Percentiles rank a stretch among this genome's conserved stretches.
phyloP scores from a whole-genome alignment of 2,113 vertebrate species.

The Riparia riparia region DNA sequence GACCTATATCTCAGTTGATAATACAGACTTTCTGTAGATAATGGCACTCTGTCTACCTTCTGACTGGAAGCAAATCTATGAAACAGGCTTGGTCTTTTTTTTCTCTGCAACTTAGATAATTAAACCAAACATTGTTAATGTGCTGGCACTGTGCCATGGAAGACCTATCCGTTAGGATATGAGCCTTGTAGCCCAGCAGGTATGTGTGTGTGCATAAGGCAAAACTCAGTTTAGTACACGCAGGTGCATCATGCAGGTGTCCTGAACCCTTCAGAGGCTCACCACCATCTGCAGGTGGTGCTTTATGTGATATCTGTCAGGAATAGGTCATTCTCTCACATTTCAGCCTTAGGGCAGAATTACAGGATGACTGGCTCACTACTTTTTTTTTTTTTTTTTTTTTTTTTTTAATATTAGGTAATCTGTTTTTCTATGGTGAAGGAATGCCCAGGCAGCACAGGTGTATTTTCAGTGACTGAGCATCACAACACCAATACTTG shows the following conservation, averaged over 20 bases:
- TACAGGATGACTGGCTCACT: background rate
- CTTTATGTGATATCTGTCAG: background rate
- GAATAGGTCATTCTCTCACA: background rate
- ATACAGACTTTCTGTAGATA: background rate
- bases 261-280: background rate
- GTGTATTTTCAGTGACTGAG: background rate
- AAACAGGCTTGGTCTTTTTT: background rate
- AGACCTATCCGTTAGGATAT: background rate
- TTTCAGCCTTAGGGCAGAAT: background rate
- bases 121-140: background rate
- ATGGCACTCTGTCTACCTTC: background rate
- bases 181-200: background rate
- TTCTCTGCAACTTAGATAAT: background rate
- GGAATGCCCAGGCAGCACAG: background rate
- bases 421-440: background rate
- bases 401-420: background rate
- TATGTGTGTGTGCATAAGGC: background rate
- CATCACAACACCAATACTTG: background rate
- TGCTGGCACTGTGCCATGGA: rapidly evolving
- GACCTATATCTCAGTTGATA: background rate
- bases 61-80: background rate
- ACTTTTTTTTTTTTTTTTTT: rapidly evolving
- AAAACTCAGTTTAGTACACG: background rate
- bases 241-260: background rate
- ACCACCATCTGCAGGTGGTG: background rate